phyloP scores from a whole-genome alignment of 2,888 invertebrate genomes.

The Lomographa bimaculata region DNA sequence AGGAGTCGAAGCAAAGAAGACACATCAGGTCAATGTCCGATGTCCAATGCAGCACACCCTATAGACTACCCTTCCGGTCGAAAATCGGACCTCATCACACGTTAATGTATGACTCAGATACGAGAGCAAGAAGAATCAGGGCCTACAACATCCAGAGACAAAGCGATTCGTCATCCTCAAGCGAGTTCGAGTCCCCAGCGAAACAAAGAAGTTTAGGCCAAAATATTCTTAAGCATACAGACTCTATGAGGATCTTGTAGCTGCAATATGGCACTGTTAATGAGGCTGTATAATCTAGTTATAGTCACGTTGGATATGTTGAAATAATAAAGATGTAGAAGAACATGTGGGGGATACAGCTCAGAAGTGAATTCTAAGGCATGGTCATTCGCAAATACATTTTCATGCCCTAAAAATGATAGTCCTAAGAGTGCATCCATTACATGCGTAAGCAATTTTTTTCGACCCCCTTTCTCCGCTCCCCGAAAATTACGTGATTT shows the following conservation, averaged over 20 bases:
- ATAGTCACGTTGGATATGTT: constrained; percentile 14
- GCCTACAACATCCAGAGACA: constrained; percentile 53
- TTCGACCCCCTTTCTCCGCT: too few species aligned
- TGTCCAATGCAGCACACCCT: constrained; percentile 74
- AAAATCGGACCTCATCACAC: constrained; percentile 61
- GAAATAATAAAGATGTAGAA: background rate
- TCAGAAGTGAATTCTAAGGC: too few species aligned
- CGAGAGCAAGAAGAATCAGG: constrained; percentile 59
- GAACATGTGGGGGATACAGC: too few species aligned
- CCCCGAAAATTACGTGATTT: too few species aligned
- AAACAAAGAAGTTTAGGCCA: constrained; percentile 61
- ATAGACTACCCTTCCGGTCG: constrained; percentile 62
- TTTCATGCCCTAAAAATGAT: too few species aligned
- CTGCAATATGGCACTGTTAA: constrained; percentile 41
- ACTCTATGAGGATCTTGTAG: constrained; percentile 76
- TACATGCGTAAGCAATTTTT: too few species aligned
- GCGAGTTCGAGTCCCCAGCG: constrained; percentile 54
- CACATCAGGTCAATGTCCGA: constrained; percentile 79
- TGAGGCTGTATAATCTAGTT: constrained; percentile 63
- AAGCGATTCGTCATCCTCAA: constrained; percentile 70
- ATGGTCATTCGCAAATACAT: too few species aligned
- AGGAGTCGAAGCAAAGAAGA: constrained; percentile 65
- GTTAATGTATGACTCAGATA: constrained; percentile 72
- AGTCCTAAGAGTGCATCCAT: too few species aligned
- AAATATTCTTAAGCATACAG: constrained; percentile 71